Conservation (phyloP, 2,888 invertebrate species). For the Acheta domesticus region DNA sequence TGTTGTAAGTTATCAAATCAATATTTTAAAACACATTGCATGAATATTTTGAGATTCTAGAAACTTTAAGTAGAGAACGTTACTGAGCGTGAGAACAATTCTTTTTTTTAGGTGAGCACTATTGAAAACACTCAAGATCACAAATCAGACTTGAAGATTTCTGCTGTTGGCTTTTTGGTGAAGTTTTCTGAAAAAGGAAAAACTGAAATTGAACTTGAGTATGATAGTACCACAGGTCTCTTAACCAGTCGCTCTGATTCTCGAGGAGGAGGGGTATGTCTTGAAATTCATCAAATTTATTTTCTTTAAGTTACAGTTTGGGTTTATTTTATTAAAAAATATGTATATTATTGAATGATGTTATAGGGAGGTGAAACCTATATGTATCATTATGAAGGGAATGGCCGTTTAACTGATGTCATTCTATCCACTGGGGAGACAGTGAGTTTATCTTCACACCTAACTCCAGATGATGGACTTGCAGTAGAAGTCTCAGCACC, state of each 20-base stretch:
- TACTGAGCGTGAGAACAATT: too few relatives aligned
- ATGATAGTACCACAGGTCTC: conserved; percentile 83
- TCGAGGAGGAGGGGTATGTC: conserved; percentile 57
- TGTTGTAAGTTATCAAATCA: conserved; percentile 56
- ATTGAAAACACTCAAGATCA: conserved; percentile 93
- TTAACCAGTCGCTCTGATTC: conserved; percentile 70
- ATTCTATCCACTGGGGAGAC: conserved; percentile 90
- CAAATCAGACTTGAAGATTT: conserved; percentile 87
- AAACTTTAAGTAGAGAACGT: too few relatives aligned
- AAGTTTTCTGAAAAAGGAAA: conserved; percentile 85
- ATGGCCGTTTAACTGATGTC: conserved; percentile 81
- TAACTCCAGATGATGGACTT: conserved; percentile 73
- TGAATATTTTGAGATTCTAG: too few relatives aligned
- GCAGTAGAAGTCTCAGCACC: conserved; percentile 66
- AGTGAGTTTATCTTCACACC: conserved; percentile 71
- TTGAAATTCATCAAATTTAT: conserved; percentile 26
- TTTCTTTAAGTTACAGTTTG: conserved; percentile 3
- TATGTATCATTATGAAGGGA: conserved; percentile 86
- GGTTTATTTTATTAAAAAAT: neutral
- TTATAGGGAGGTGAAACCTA: conserved; percentile 77
- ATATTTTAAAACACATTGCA: too few relatives aligned
- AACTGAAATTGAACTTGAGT: conserved; percentile 84
- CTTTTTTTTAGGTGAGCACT: conserved; percentile 58
- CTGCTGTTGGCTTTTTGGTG: conserved; percentile 86
- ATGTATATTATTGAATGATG: neutral